Evolutionary conservation across 2,888 invertebrate genomes (phyloP).

Genomic region (Drosophila borborema): DNA sequence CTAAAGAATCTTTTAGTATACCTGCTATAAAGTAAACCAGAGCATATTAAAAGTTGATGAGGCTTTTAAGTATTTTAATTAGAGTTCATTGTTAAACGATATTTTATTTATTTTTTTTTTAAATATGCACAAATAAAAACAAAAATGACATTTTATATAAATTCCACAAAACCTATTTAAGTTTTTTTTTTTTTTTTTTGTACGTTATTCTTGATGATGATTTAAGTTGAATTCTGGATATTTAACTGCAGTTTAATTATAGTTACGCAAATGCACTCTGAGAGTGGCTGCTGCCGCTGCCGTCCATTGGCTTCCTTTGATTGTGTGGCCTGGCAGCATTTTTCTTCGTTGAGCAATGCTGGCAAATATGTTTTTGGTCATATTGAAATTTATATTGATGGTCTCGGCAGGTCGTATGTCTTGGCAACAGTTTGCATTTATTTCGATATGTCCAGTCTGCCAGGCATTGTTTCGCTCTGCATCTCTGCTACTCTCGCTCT

Average conservation of each 20-base stretch:
- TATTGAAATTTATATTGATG: constrained; percentile 76
- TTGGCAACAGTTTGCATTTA: constrained; percentile 74
- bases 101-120: too few relatives aligned
- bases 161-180: too few relatives aligned
- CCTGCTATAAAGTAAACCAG: neutral
- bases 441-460: constrained; percentile 39
- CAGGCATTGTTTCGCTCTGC: neutral
- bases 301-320: constrained; percentile 4
- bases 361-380: constrained; percentile 66
- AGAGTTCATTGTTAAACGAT: neutral
- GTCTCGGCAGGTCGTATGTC: constrained; percentile 51
- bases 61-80: neutral
- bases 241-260: constrained; percentile 8
- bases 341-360: constrained; percentile 48
- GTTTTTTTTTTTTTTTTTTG: too few relatives aligned
- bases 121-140: too few relatives aligned
- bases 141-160: too few relatives aligned
- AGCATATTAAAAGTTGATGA: neutral
- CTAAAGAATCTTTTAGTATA: neutral
- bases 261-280: neutral
- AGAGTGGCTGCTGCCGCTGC: constrained; percentile 4
- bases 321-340: constrained; percentile 41
- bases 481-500: neutral
- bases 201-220: neutral
- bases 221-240: neutral